These are phyloP conservation scores for Anarhynchus alexandrinus DNA, from an alignment of 2,113 vertebrate genomes.

Conservation along the genomic window DNA sequence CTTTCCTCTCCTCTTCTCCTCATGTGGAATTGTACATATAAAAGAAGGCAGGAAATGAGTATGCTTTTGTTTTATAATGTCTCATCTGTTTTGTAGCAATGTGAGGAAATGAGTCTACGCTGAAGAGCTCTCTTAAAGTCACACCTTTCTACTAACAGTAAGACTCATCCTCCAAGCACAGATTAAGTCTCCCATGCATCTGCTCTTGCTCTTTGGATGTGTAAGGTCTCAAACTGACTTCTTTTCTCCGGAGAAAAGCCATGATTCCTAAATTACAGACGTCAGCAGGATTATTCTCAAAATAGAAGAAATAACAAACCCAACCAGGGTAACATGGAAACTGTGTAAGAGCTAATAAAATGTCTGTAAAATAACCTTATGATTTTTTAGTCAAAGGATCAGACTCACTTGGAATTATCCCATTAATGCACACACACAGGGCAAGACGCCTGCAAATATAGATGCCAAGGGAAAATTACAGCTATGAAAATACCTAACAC, in stretches of 20 bases:
- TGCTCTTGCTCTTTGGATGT: not conserved
- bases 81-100: not conserved
- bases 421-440: not conserved
- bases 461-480: not conserved
- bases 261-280: not conserved
- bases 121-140: not conserved
- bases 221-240: not conserved
- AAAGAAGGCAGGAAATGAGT: not conserved
- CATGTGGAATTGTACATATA: accelerated
- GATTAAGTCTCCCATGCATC: not conserved
- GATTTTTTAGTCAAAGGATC: not conserved
- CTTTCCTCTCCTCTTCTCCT: not conserved
- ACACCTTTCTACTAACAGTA: not conserved
- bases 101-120: not conserved
- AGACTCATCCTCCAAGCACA: not conserved
- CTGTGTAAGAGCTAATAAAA: not conserved
- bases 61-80: not conserved
- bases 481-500: not conserved
- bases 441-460: not conserved
- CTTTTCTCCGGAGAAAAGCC: not conserved
- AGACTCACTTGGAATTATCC: not conserved
- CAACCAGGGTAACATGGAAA: not conserved
- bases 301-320: not conserved
- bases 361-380: not conserved
- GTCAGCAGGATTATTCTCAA: not conserved